Base-by-base conservation (phyloP, 2,797 vertebrate species). In the Ficedula albicollis region DNA sequence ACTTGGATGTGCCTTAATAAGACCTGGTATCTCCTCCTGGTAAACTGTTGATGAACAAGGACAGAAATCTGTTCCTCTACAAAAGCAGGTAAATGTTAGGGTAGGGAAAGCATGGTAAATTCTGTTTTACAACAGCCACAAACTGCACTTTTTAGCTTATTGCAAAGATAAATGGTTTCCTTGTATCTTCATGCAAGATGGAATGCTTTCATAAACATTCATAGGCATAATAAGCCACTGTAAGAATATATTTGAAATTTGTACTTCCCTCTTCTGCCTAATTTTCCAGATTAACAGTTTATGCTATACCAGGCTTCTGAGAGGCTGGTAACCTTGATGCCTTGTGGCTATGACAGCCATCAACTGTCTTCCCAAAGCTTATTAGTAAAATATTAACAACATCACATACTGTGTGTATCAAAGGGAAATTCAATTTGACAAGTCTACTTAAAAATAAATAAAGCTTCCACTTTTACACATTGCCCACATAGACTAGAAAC, bases 381-480 rank as follows among this genome's bases (percentile, higher is more conserved):
- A 75, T 5, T 81, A 52, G 30, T 94, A 91, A 95, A 94, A 89
- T 91, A 91, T 75, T 92, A 84, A 91, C 29, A 48, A 26, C 32
- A 81, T 59, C 46, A 34, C 41, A n/a, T 63, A 56, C 26, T 2
- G 5, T 52, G 22, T 34, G 46, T 69, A 70, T 49, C 26, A 58
- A 86, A 95, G 63, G 38, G 55, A 89, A 94, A 93, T 84, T 38
- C 14, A 75, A 5, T 73, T 67, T 82, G 89, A 93, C 69, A 81
- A 59, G 48, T 49, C 59, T 90, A 30, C 32, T 96, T 91, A 93
- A 94, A 95, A 93, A 90, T 84, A 91, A 68, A 81, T 73, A 76
- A 84, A 78, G 43, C 39, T 92, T 89, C 54, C 58, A 49, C 18
- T 72, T 87, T n/a, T 81, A 91, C 58, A 54, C 17, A 69, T 46